A percentile compares a stretch with the other conserved stretches of the same genome.
Evolutionary conservation across 2,888 invertebrate genomes (phyloP).

Genomic region (Apomyelois bistriatella): DNA sequence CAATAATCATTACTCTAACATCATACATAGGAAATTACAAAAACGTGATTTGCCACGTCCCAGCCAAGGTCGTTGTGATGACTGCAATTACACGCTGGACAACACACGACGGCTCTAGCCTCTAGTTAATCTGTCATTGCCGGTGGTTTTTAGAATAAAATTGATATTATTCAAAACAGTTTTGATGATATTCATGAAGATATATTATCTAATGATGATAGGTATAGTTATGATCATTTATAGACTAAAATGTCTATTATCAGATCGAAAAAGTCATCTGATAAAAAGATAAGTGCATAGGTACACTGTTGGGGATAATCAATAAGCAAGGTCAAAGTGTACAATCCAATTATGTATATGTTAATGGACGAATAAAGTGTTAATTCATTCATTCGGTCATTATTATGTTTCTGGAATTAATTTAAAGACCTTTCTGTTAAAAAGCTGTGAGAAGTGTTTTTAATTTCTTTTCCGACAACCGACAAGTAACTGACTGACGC

Average conservation of each 20-base stretch:
- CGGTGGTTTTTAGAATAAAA: not conserved
- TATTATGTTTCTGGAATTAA: no score
- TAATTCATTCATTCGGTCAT: no score
- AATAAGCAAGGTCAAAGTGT: no score
- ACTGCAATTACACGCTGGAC: not conserved
- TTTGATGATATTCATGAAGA: not conserved
- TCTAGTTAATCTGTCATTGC: not conserved
- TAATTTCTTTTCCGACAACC: no score
- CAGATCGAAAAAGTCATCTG: no score
- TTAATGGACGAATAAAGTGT: no score
- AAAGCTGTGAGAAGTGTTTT: no score
- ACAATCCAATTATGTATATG: no score
- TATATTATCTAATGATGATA: constrained; percentile 14
- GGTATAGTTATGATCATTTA: not conserved
- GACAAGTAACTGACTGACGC: no score
- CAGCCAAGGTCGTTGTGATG: not conserved
- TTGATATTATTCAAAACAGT: not conserved
- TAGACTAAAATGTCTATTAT: no score
- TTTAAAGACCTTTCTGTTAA: no score
- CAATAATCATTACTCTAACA: not conserved
- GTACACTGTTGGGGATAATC: no score
- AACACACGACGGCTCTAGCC: not conserved
- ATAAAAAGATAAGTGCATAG: not conserved
- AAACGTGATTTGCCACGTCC: not conserved
- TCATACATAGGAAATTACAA: constrained; percentile 2